Evolutionary conservation across 2,113 vertebrate species (phyloP), one percentile per base, ranked within the genome.

Genomic region (Phyllopteryx taeniolatus): DNA sequence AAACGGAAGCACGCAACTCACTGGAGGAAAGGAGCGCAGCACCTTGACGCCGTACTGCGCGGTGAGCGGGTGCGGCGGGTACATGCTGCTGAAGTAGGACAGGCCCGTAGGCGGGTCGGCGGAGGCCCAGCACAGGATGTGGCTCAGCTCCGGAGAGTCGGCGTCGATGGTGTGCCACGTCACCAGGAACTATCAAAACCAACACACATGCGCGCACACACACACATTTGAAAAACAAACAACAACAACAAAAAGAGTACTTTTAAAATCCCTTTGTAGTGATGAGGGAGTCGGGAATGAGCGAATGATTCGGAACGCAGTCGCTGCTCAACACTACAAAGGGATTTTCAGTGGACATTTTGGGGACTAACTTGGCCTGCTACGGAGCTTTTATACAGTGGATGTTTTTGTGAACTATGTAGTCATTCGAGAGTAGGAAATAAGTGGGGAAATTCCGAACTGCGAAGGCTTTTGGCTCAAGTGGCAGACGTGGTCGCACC

Each of bases 61-160:
- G 0, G 98, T 99, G 76, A 99, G 94, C 5, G 97, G 98, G 79
- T 98, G 98, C 8, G 98, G 98, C 0, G 98, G 97, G 65, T 98
- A 99, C 95, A 98, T 95, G 95, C 96, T 98, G 84, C 96, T 98
- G 86, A 99, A 99, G 91, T 99, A 99, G 56, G 98, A 99, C 66
- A 99, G 94, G 19, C 96, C 98, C 0, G 98, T 99, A 43, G 98
- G 98, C 0, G 97, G 98, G 87, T 99, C 98, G 0, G 96, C 95
- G 0, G 96, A 95, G 1, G 96, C 96, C 98, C 97, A 99, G 71
- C 96, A 99, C 54, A 99, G 84, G 76, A 99, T 96, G 0, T 99
- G 96, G 81, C 96, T 99, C 77, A 99, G 93, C 85, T 99, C 98
- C 0, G 98, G 97, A 1, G 97, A 98, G 53, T 99, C 98, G 0